Base-by-base conservation (phyloP, 2,888 invertebrate genomes). In the Idaea aversata region DNA sequence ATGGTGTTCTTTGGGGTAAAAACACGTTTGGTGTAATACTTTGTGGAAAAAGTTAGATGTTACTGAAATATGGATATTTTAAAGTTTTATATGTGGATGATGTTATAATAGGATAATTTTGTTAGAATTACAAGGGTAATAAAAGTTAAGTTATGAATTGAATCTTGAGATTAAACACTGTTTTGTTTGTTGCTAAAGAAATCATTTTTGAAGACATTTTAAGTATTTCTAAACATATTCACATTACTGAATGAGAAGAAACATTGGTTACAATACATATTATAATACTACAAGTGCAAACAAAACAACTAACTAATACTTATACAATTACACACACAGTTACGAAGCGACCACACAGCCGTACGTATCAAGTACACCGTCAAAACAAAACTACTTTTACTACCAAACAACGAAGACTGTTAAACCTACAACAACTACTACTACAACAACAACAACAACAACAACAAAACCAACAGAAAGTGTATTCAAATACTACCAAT, bases 321-420 rank as follows among this genome's bases (percentile, higher is more conserved):
- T 85, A 84, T 79, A 78, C 78, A 75, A 81, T 75, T 81, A 81
- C 77, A 80, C 80, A 78, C 76, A 84, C 88, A 93, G 93, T 87
- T 86, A 85, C 77, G 91, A 91, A 85, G 91, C 82, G 68, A 88
- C 88, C 64, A 93, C 93, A 85, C 86, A 88, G 81, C 88, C 91
- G 77, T 92, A 89, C 82, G 83, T 87, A 81, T 74, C 84, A 84
- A 91, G 85, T 77, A 88, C 90, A 69, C 69, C 84, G 77, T 79
- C 84, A 75, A 78, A 78, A 75, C 74, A 74, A 70, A 76, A 76
- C 74, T 78, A 78, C 74, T 82, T 69, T 67, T 72, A 75, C 72
- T 75, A 83, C 74, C 77, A 80, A 80, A 82, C 79, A 71, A 78
- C 80, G 70, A 81, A 62, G 65, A 67, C 63, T 35, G 75, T 75